Evolutionary conservation across 2,113 vertebrate species (phyloP).

Genomic region (Struthio camelus): DNA sequence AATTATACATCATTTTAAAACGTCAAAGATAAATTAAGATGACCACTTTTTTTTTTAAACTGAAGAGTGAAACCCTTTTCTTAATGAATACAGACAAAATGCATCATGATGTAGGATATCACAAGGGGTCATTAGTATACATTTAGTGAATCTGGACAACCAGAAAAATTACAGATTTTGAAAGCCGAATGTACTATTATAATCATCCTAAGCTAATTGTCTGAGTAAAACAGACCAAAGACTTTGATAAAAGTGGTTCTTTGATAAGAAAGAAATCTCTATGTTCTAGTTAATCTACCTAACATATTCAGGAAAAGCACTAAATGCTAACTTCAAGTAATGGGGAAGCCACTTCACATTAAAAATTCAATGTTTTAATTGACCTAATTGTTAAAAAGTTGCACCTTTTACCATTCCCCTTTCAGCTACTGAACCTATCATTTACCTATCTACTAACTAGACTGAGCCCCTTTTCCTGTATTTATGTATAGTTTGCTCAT

Average conservation of each 20-base stretch:
- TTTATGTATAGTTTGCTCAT: not conserved
- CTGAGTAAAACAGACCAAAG: not conserved
- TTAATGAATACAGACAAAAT: not conserved
- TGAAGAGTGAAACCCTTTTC: not conserved
- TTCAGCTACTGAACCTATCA: not conserved
- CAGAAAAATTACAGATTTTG: not conserved
- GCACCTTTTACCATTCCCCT: not conserved
- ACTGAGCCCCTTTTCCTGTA: not conserved
- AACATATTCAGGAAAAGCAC: not conserved
- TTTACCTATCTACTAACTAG: not conserved
- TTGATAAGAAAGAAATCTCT: not conserved
- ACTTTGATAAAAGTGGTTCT: not conserved
- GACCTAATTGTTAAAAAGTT: not conserved
- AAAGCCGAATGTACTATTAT: not conserved
- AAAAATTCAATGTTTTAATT: not conserved
- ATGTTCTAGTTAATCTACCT: not conserved
- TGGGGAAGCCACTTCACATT: not conserved
- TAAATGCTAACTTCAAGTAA: not conserved
- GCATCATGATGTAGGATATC: not conserved
- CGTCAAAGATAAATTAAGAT: not conserved
- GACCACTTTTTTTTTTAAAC: not conserved
- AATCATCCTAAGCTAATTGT: not conserved
- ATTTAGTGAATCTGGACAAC: not conserved
- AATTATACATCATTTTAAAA: not conserved
- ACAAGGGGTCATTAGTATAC: not conserved